Percentiles rank a stretch among this genome's conserved stretches.
These are phyloP conservation scores for Leuciscus waleckii DNA, from an alignment of 2,797 vertebrate genomes.

Conservation along the genomic window DNA sequence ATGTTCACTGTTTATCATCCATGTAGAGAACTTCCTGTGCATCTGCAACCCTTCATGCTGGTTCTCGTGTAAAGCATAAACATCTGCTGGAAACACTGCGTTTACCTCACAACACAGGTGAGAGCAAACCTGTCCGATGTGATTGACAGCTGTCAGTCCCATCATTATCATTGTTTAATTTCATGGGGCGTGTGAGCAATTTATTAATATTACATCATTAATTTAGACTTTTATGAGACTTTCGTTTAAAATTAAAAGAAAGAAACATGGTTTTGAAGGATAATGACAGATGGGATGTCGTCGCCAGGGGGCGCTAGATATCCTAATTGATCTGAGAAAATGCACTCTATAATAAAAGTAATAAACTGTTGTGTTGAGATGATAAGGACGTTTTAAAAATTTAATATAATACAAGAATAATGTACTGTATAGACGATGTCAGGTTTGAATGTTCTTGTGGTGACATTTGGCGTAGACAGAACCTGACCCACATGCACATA, in stretches of 20 bases:
- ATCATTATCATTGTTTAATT: not conserved
- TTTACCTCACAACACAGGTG: conserved; percentile 80
- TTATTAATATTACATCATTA: not conserved
- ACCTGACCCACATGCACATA: not conserved
- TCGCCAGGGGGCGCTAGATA: conserved; percentile 38
- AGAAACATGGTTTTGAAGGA: not conserved
- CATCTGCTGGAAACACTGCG: conserved; percentile 72
- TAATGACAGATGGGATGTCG: not conserved
- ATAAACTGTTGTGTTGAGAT: not conserved
- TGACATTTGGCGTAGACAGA: not conserved
- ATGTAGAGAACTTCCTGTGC: conserved; percentile 42
- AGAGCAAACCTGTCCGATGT: not conserved
- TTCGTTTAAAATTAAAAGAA: not conserved
- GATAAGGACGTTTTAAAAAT: not conserved
- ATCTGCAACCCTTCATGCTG: conserved; percentile 45
- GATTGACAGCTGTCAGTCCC: conserved; percentile 9
- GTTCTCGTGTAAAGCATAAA: conserved; percentile 33
- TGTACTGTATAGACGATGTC: not conserved
- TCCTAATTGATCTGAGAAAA: conserved; percentile 14
- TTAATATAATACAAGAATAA: not conserved
- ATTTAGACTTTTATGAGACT: not conserved
- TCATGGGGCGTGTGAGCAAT: not conserved
- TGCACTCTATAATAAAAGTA: conserved; percentile 7
- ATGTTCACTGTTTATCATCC: conserved; percentile 19
- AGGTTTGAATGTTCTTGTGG: not conserved